These are phyloP conservation scores for Hydractinia symbiolongicarpus DNA, from an alignment of 30 jellyfish, hydroid and myxozoan species.

Conservation along the genomic window DNA sequence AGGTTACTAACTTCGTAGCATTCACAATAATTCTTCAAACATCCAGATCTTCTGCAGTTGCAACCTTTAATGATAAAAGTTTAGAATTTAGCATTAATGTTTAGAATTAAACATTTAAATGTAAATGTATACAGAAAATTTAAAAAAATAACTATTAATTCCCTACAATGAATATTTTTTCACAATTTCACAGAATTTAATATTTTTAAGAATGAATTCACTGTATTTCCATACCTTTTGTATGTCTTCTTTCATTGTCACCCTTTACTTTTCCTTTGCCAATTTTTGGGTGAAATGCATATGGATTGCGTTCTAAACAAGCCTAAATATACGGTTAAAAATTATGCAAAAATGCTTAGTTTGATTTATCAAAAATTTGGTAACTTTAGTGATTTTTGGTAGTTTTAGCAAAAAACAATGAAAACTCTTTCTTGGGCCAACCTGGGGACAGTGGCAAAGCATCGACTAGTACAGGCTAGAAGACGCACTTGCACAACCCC, in stretches of 20 bases:
- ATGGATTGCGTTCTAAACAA: conserved; percentile 80
- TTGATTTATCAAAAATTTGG: not conserved
- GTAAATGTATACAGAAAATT: not conserved
- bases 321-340: conserved; percentile 31
- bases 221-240: conserved; percentile 47
- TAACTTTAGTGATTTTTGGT: no score
- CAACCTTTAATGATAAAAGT: conserved; percentile 53
- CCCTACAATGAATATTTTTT: no score
- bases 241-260: conserved; percentile 72
- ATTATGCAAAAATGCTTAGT: not conserved
- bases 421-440: no score
- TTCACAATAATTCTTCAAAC: conserved; percentile 91
- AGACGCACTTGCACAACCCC: no score
- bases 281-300: conserved; percentile 87
- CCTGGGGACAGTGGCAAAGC: no score
- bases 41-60: conserved; percentile 89
- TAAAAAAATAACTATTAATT: no score
- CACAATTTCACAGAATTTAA: no score
- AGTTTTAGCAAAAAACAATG: no score
- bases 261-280: conserved; percentile 92
- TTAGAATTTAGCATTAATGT: not conserved
- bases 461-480: no score
- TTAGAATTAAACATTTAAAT: not conserved
- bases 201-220: no score
- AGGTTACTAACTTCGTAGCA: conserved; percentile 66